phyloP scores from a whole-genome alignment of 2,888 invertebrate species.

The Chalcosyrphus nemorum region DNA sequence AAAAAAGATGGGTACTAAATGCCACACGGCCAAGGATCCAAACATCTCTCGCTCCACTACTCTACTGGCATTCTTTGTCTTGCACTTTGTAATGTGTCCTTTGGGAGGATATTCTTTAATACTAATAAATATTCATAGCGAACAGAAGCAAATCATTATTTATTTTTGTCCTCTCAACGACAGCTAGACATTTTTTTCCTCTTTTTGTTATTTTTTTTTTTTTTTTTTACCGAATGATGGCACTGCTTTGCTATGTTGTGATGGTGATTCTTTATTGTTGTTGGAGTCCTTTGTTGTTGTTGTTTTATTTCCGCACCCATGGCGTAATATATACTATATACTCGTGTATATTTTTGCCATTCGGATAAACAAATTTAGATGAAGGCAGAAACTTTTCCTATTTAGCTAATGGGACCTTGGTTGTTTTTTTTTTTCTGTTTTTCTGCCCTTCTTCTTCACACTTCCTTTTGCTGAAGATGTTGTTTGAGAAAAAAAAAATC shows the following conservation, averaged over 20 bases:
- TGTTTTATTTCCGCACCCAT: conserved; percentile 53
- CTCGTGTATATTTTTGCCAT: conserved; percentile 28
- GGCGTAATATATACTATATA: conserved; percentile 23
- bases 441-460: conserved; percentile 1
- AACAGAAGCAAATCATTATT: conserved; percentile 63
- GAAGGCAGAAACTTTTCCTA: conserved; percentile 64
- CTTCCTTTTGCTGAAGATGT: conserved; percentile 1
- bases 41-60: background rate
- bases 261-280: background rate
- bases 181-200: conserved; percentile 25
- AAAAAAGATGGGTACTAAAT: conserved; percentile 27
- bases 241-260: background rate
- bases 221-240: background rate
- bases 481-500: conserved; percentile 11
- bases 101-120: conserved; percentile 48
- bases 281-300: conserved; percentile 17
- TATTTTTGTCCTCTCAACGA: conserved; percentile 40
- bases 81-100: conserved; percentile 51
- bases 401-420: conserved; percentile 67
- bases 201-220: background rate
- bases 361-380: conserved; percentile 60
- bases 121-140: conserved; percentile 62
- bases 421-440: conserved; percentile 28
- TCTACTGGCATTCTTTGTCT: background rate
- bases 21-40: conserved; percentile 28